Evolutionary conservation across 1,140 invertebrate genomes (phyloP), one percentile per base, ranked within the genome.

Genomic region (Atopsyche davidsoni): DNA sequence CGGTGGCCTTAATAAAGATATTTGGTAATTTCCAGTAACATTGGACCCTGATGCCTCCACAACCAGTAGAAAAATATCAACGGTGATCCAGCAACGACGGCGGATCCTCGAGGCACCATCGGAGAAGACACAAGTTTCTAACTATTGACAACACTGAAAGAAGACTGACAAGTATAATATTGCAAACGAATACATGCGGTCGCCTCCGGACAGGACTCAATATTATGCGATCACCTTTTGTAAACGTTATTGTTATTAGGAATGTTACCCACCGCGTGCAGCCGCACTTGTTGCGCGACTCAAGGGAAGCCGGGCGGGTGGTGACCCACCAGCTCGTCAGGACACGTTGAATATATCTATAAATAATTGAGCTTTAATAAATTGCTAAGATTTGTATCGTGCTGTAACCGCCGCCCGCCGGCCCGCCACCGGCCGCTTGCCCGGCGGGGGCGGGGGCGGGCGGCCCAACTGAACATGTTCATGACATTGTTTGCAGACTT

Each of bases 311-410:
- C n/a, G n/a, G n/a, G n/a, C n/a, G n/a, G n/a, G n/a, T n/a, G n/a
- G n/a, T n/a, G n/a, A n/a, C n/a, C n/a, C n/a, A n/a, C n/a, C n/a
- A n/a, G n/a, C n/a, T n/a, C n/a, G n/a, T n/a, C n/a, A n/a, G n/a
- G n/a, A 28, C 40, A 42, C 17, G 24, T 23, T 22, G 24, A 23
- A 23, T 42, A 42, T 23, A 49, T 32, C 23, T 49, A 31, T 41
- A 41, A 19, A 53, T 47, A 18, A 53, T 46, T 55, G 52, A 55
- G 52, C 52, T 55, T 55, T 55, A 55, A 55, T 49, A 53, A 44
- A 55, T 35, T 49, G 52, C 52, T 55, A 55, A 55, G 52, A 45
- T 55, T 46, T 55, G 35, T 49, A 49, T 36, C 42, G 25, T 46
- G 34, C 23, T 22, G n/a, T n/a, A n/a, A n/a, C n/a, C n/a, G n/a